Evolutionary conservation across 2,113 vertebrate genomes (phyloP).

Genomic region (Alosa alosa): DNA sequence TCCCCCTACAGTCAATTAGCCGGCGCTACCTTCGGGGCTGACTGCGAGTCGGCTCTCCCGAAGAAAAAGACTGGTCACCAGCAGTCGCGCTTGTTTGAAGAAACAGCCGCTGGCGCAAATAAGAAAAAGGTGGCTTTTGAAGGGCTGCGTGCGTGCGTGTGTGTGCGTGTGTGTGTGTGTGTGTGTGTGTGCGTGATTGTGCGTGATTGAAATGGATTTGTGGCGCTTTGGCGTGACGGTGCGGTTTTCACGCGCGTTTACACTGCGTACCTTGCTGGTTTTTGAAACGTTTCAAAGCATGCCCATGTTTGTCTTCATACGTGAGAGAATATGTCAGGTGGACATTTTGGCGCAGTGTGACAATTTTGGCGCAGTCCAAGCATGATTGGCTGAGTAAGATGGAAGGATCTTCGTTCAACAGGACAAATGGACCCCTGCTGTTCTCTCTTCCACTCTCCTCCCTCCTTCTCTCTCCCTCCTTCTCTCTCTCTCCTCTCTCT

Average conservation of each 20-base stretch:
- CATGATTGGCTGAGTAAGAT: slow-evolving; percentile 43
- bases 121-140: not conserved
- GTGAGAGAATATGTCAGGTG: not conserved
- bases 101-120: not conserved
- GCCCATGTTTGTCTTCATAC: not conserved
- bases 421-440: slow-evolving; percentile 36
- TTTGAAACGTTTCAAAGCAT: not conserved
- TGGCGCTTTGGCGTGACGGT: not conserved
- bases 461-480: no score
- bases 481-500: not conserved
- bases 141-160: not conserved
- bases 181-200: no score
- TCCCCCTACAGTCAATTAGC: not conserved
- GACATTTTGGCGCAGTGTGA: not conserved
- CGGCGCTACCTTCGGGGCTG: not conserved
- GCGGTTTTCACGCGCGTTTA: not conserved
- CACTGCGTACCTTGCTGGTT: not conserved
- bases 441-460: not conserved
- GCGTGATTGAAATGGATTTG: not conserved
- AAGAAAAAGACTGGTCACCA: not conserved
- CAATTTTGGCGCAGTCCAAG: not conserved
- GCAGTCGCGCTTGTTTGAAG: not conserved
- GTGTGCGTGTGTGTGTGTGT: no score
- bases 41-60: not conserved
- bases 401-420: slow-evolving; percentile 45